Base-by-base conservation (phyloP, 30 jellyfish, hydroid and myxozoan genomes). In the Aurelia aurita region DNA sequence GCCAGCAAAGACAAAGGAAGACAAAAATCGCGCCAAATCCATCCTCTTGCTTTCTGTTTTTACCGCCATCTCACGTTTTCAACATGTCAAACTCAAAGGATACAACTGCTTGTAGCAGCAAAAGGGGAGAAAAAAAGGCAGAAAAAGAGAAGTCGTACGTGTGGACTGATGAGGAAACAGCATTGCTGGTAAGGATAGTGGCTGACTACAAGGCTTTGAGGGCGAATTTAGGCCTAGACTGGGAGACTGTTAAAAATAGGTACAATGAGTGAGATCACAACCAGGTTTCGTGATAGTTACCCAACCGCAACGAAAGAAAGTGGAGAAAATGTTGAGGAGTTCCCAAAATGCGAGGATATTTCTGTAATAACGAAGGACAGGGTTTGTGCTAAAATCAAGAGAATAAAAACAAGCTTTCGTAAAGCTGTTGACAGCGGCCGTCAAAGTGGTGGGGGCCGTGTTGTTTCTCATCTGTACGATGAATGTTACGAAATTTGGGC, bases 81-180 rank as follows among this genome's bases (percentile, higher is more conserved):
- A 39, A 39, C 14, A 39, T 39, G 51, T 39, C 51, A 0, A 39
- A 14, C 0, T 39, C 51, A 2, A 7, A 14, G 9, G 51, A 0
- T 1, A 64, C 29, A 5, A 5, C 8, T 3, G 79, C 27, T 23
- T 22, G 18, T 2, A 26, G 35, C 74, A 20, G 35, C 74, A 61
- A 23, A 22, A 61, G 74, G 4, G n/a, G 45, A 19, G 26, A 19
- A 23, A 67, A 32, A 63, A 22, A 63, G 20, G 18, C 45, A 63
- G 76, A 63, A 53, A 69, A 16, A 2, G 85, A 73, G 45, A 73
- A 73, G 54, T n/a, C 45, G 3, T 49, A 12, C 16, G 72, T 49
- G 18, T 73, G 85, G 74, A 73, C 85, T 2, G 85, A 73, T 47
- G 85, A 73, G 47, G 72, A 73, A 16, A 55, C 85, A 5, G 85